Conservation (phyloP, 2,113 vertebrate genomes). For the Pseudopipra pipra region DNA sequence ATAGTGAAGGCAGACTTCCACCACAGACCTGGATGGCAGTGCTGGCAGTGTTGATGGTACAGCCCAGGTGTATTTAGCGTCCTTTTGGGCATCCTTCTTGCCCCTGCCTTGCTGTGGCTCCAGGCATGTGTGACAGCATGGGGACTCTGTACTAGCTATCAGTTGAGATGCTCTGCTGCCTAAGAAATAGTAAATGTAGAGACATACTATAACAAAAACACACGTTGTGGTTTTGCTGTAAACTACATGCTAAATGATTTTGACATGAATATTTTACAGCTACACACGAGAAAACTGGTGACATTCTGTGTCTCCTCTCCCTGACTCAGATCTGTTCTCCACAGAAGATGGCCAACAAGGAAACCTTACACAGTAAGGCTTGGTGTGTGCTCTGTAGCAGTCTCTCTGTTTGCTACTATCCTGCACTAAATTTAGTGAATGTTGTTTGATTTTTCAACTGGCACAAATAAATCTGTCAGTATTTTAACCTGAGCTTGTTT, state of each 20-base stretch:
- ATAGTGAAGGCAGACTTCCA: neutral
- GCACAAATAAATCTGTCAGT: constrained; percentile 7
- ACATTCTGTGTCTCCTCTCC: neutral
- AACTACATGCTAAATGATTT: neutral
- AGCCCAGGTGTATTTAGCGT: neutral
- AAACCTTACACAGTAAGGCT: neutral
- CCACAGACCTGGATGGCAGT: neutral
- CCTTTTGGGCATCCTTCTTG: neutral
- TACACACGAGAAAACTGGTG: neutral
- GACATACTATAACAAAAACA: neutral
- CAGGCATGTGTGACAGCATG: neutral
- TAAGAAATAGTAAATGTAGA: neutral
- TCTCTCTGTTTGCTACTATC: neutral
- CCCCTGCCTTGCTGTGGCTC: neutral
- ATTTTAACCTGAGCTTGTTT: neutral
- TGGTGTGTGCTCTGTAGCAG: neutral
- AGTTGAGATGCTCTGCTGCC: neutral
- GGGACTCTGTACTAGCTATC: neutral
- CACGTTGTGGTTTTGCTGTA: neutral
- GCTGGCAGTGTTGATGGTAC: neutral
- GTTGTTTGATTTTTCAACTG: neutral
- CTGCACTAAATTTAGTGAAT: neutral
- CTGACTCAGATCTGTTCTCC: neutral
- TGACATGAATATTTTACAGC: neutral
- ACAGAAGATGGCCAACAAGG: neutral